Evolutionary conservation across 1,140 invertebrate species (phyloP).

Genomic region (Platyscapa corneri): DNA sequence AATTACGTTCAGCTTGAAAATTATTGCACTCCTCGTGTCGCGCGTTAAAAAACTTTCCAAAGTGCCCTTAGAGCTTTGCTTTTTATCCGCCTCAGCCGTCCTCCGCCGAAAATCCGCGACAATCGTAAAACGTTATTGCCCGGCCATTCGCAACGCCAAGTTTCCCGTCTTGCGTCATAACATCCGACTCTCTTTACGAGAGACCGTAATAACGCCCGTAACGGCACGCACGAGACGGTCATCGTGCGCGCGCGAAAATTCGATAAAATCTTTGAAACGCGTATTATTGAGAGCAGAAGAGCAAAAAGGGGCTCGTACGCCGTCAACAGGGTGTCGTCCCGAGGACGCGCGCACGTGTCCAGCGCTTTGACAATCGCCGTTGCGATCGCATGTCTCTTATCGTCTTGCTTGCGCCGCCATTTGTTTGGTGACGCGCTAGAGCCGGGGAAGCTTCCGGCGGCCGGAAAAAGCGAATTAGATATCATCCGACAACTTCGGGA

Average conservation of each 20-base stretch:
- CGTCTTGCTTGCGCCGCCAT: neutral
- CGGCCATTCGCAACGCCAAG: too few relatives aligned
- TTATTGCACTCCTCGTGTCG: too few relatives aligned
- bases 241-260: neutral
- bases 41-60: neutral
- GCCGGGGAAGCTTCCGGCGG: neutral
- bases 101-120: neutral
- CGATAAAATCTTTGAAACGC: neutral
- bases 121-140: neutral
- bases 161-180: neutral
- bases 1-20: neutral
- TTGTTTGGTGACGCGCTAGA: neutral
- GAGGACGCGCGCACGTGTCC: neutral
- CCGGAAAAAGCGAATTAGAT: slow-evolving; percentile 7
- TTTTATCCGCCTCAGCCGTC: neutral
- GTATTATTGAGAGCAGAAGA: slow-evolving; percentile 8
- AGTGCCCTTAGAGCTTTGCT: too few relatives aligned
- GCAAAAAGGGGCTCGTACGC: slow-evolving; percentile 2
- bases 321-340: too few relatives aligned
- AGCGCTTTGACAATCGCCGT: neutral
- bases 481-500: neutral
- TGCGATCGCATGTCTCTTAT: neutral
- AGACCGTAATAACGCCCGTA: neutral
- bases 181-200: neutral
- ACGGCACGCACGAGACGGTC: neutral